Percentiles rank a stretch among this genome's conserved stretches.
Conservation (phyloP, 2,888 invertebrate species). For the Meandrusa payeni region DNA sequence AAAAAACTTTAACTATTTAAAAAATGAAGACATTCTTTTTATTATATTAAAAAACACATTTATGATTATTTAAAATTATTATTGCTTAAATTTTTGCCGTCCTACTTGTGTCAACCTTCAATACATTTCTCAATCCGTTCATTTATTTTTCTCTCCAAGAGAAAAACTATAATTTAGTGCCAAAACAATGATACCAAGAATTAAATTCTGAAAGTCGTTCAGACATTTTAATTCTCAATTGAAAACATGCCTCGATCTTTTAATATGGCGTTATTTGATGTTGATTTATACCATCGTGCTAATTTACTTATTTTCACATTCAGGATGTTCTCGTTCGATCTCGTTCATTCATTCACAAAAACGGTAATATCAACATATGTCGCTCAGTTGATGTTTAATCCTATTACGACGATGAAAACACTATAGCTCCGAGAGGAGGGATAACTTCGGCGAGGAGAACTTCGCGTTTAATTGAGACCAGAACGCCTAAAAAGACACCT, state of each 20-base stretch:
- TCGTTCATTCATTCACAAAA: too few relatives aligned
- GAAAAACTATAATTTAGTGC: conserved; percentile 23
- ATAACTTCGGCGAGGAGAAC: too few relatives aligned
- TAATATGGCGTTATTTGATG: conserved; percentile 1
- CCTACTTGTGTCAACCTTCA: conserved; percentile 21
- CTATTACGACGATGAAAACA: too few relatives aligned
- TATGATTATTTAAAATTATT: neutral
- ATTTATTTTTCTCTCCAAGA: conserved; percentile 22
- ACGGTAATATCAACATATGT: too few relatives aligned
- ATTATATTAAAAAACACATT: neutral
- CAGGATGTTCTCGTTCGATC: too few relatives aligned
- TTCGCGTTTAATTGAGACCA: too few relatives aligned
- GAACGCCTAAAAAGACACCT: too few relatives aligned
- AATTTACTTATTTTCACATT: too few relatives aligned
- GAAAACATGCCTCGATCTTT: neutral
- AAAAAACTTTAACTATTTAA: neutral
- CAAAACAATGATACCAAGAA: conserved; percentile 21
- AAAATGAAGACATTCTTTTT: neutral
- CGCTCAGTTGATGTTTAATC: too few relatives aligned
- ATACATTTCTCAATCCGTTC: conserved; percentile 21
- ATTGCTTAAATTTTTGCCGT: conserved; percentile 20
- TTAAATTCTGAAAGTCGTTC: conserved; percentile 17
- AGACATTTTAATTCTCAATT: neutral
- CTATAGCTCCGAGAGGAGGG: too few relatives aligned
- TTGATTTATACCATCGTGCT: too few relatives aligned